Percentiles rank a stretch among this genome's conserved stretches.
These are phyloP conservation scores for Sceloporus undulatus DNA, from an alignment of 2,113 vertebrate species.

Conservation along the genomic window DNA sequence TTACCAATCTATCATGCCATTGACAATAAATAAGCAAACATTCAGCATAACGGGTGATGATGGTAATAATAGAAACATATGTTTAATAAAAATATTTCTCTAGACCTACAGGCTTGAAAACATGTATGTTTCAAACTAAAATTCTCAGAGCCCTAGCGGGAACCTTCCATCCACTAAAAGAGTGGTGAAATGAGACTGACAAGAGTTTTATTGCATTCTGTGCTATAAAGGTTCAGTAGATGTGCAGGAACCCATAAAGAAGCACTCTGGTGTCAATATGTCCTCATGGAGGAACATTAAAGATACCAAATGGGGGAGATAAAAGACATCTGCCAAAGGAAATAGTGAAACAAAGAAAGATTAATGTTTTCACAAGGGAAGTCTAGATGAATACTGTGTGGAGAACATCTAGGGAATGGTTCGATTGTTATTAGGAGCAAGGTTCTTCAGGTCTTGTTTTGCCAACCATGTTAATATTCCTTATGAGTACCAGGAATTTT, in stretches of 20 bases:
- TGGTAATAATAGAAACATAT: background rate
- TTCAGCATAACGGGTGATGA: background rate
- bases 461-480: constrained; percentile 46
- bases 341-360: constrained; percentile 6
- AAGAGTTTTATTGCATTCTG: constrained; percentile 21
- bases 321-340: background rate
- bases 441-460: constrained; percentile 44
- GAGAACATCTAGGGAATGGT: constrained; percentile 30
- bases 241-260: background rate
- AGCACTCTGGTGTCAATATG: background rate
- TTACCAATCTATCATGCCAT: background rate
- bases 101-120: background rate
- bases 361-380: constrained; percentile 1
- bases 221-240: background rate
- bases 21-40: constrained; percentile 11
- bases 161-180: background rate
- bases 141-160: background rate
- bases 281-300: constrained; percentile 9
- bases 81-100: background rate
- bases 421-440: constrained; percentile 46
- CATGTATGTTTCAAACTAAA: background rate
- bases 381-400: background rate
- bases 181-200: constrained; percentile 18
- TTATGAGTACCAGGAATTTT: constrained; percentile 57
- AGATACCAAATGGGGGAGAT: constrained; percentile 2